phyloP scores from a whole-genome alignment of 1,140 invertebrate species.

The Hylaeus volcanicus region DNA sequence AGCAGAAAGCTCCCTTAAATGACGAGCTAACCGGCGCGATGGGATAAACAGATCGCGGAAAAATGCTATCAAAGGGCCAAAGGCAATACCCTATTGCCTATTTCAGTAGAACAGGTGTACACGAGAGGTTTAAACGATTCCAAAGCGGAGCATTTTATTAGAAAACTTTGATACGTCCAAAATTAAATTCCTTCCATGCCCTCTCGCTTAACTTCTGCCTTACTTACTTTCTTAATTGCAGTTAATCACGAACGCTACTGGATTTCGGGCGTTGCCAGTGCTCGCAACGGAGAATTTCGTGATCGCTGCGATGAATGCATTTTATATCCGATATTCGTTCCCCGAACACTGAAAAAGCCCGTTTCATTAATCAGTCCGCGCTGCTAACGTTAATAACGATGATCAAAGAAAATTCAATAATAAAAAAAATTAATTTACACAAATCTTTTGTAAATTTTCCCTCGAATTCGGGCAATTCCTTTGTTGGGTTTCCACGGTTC shows the following conservation, averaged over 20 bases:
- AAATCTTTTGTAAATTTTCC: too few species aligned
- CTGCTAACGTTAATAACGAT: too few species aligned
- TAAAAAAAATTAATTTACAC: too few species aligned
- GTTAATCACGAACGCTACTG: conserved; percentile 43
- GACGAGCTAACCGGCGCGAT: not conserved
- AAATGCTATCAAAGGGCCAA: not conserved
- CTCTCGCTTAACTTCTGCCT: conserved; percentile 20
- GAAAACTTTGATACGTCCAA: conserved; percentile 52
- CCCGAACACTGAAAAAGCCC: too few species aligned
- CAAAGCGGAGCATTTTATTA: conserved; percentile 34
- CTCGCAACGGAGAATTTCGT: not conserved
- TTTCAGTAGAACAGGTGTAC: conserved; percentile 27
- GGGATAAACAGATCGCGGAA: not conserved
- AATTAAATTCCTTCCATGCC: conserved; percentile 44
- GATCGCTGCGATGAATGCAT: not conserved
- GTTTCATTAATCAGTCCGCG: too few species aligned
- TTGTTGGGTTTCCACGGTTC: too few species aligned
- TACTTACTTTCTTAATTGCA: conserved; percentile 45
- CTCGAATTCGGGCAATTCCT: too few species aligned
- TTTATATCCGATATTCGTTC: not conserved
- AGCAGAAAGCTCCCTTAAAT: too few species aligned
- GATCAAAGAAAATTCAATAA: too few species aligned
- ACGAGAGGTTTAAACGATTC: conserved; percentile 34
- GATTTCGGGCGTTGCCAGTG: conserved; percentile 10
- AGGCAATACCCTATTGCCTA: not conserved